phyloP scores from a whole-genome alignment of 2,797 vertebrate species.

The Mus caroli region DNA sequence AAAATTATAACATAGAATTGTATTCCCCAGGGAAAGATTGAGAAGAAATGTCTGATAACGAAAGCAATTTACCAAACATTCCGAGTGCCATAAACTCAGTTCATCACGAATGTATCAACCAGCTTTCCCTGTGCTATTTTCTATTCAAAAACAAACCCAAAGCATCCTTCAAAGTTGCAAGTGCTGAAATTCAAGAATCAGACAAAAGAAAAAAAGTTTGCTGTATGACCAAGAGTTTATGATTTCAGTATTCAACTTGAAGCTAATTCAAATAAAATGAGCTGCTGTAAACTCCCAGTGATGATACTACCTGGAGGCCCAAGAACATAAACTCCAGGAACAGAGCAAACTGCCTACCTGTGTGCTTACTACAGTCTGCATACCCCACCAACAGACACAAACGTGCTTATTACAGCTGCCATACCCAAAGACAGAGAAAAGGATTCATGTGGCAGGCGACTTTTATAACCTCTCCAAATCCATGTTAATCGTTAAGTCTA shows the following conservation, averaged over 20 bases:
- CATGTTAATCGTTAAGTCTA: constrained; percentile 62
- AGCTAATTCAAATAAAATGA: constrained; percentile 56
- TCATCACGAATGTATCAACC: constrained; percentile 56
- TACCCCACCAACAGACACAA: background rate
- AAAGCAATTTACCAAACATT: constrained; percentile 61
- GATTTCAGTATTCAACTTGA: constrained; percentile 8
- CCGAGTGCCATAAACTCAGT: constrained; percentile 35
- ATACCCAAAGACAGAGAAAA: constrained; percentile 12
- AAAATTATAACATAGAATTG: constrained; percentile 52
- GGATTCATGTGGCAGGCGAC: constrained; percentile 30
- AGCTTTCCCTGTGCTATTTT: constrained; percentile 42
- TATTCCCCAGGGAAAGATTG: constrained; percentile 42
- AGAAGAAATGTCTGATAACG: constrained; percentile 56
- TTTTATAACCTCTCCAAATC: constrained; percentile 58
- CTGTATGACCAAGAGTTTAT: constrained; percentile 24
- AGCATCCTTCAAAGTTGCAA: constrained; percentile 48
- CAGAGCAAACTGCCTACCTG: background rate
- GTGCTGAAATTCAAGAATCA: constrained; percentile 52
- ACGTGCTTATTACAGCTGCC: background rate
- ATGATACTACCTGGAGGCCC: constrained; percentile 1
- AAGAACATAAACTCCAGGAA: constrained; percentile 41
- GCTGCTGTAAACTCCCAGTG: constrained; percentile 9
- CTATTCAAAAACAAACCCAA: constrained; percentile 65
- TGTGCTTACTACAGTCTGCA: background rate
- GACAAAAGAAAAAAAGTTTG: background rate